Evolutionary conservation across 2,113 vertebrate species (phyloP).

Genomic region (Accipiter virgatus): DNA sequence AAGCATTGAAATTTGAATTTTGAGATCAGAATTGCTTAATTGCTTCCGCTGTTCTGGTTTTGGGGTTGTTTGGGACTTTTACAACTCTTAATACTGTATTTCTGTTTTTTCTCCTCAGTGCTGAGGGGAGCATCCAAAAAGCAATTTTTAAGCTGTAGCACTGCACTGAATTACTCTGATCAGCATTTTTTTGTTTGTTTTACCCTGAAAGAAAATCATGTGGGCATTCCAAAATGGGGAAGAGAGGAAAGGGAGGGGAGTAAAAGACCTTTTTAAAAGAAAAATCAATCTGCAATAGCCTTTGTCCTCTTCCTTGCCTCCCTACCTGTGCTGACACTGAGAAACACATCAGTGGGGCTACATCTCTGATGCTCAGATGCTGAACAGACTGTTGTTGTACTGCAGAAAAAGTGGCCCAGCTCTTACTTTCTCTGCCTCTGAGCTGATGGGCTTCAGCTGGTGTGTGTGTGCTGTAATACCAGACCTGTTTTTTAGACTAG

Average conservation of each 20-base stretch:
- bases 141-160: conserved; percentile 28
- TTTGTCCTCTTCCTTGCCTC: neutral
- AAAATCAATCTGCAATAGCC: neutral
- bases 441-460: conserved; percentile 33
- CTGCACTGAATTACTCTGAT: conserved; percentile 37
- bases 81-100: neutral
- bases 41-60: conserved; percentile 2
- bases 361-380: neutral
- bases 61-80: neutral
- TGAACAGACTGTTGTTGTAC: conserved; percentile 5
- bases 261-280: neutral
- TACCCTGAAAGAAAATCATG: neutral
- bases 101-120: neutral
- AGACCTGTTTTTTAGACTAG: conserved; percentile 61
- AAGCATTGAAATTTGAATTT: neutral
- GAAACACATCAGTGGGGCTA: neutral
- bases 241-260: neutral
- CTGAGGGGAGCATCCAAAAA: neutral
- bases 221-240: neutral
- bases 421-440: conserved; percentile 10
- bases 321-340: neutral
- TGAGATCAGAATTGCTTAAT: neutral
- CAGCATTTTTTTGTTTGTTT: neutral
- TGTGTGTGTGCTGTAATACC: conserved; percentile 56
- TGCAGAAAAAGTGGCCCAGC: conserved; percentile 34